Evolutionary conservation across 2,797 vertebrate species (phyloP).

Genomic region (Martes flavigula): DNA sequence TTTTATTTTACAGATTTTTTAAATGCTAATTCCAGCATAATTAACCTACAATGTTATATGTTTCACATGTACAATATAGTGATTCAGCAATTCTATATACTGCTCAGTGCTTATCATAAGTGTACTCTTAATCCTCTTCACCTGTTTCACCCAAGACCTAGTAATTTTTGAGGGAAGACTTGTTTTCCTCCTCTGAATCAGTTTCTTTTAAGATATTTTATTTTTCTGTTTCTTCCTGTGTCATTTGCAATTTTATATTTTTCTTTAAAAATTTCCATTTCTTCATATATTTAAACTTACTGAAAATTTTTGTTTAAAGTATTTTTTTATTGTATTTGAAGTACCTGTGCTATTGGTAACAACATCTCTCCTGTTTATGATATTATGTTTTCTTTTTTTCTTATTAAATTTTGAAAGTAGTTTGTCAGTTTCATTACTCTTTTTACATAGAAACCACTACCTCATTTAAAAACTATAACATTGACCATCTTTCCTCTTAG

Average conservation of each 20-base stretch:
- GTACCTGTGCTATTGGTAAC: neutral
- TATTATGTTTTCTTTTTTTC: neutral
- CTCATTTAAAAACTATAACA: neutral
- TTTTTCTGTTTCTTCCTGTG: neutral
- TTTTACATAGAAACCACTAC: neutral
- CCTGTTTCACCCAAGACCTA: neutral
- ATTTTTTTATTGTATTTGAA: neutral
- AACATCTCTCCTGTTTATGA: neutral
- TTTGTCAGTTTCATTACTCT: neutral
- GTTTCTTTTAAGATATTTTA: neutral
- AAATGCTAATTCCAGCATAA: neutral
- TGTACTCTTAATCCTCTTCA: neutral
- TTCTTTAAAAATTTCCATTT: neutral
- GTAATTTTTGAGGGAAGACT: neutral
- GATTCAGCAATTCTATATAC: neutral
- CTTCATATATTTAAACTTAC: neutral
- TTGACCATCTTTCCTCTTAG: neutral
- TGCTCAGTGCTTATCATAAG: neutral
- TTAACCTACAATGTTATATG: neutral
- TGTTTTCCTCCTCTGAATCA: neutral
- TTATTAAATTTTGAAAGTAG: neutral
- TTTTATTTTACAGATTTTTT: neutral
- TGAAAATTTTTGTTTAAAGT: neutral
- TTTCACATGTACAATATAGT: neutral
- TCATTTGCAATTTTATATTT: neutral